Base-by-base conservation (phyloP, 2,888 invertebrate species). In the Phortica okadai region DNA sequence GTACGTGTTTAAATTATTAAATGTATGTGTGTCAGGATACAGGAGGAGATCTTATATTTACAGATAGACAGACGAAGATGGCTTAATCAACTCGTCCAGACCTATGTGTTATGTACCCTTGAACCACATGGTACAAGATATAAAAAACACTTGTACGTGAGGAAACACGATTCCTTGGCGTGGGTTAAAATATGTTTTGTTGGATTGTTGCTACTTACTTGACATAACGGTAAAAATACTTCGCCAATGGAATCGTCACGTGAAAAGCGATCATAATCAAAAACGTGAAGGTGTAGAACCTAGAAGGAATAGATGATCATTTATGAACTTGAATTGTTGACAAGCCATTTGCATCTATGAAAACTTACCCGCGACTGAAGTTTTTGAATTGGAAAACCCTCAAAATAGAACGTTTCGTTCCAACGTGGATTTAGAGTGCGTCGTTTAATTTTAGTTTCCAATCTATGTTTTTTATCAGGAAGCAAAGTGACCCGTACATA, bases 331-430 rank as follows among this genome's bases (percentile, higher is more conserved):
- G 21, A 25, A 62, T 62, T 21, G 10, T 25, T 62, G n/a, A 62
- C 7, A 62, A 62, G 25, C 10, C 21, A 25, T 21, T 10, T 21
- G 21, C 7, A 25, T 62, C 6, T 25, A 4, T 21, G 21, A 16
- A 21, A 5, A 84, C 89, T 89, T 89, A 94, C 97, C 91, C 97
- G 94, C 84, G 96, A 97, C 90, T 97, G 97, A 76, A 98, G 93
- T 92, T 98, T 98, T 92, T 97, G 97, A 84, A 97, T 97, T 33
- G 97, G 97, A 90, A 97, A 98, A 78, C 97, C 97, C 92, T 97
- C 97, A 90, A 97, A 97, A 91, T 97, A 97, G 91, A 97, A 97
- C 42, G 97, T 97, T 91, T 97, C 97, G 91, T 97, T 97, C 97
- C 97, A 97, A 83, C 97, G 93, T 0, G 97, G 97, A 92, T 97